These are phyloP conservation scores for Ia io DNA, from an alignment of 2,113 vertebrate species.

Conservation along the genomic window DNA sequence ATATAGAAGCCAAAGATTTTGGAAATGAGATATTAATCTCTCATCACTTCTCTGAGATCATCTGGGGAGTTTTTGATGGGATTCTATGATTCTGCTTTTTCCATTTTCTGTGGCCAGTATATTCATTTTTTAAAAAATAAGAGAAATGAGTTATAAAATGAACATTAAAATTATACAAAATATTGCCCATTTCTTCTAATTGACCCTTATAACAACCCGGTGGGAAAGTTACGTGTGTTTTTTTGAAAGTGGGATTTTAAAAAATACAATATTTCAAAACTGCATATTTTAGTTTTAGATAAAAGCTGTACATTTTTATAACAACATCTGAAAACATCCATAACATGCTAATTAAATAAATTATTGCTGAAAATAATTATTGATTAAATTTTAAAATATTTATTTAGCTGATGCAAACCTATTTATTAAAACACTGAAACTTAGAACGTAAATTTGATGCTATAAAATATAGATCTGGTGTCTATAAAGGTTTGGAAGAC, in stretches of 20 bases:
- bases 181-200: neutral
- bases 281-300: slow-evolving; percentile 4
- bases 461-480: neutral
- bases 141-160: slow-evolving; percentile 33
- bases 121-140: neutral
- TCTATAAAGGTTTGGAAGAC: neutral
- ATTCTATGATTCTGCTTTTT: neutral
- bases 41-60: neutral
- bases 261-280: slow-evolving; percentile 40
- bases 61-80: neutral
- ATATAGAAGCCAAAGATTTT: neutral
- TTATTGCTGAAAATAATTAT: slow-evolving; percentile 45
- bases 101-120: neutral
- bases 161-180: slow-evolving; percentile 34
- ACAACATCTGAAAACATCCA: neutral
- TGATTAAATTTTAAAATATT: neutral
- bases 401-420: neutral
- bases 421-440: slow-evolving; percentile 12
- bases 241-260: neutral
- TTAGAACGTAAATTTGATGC: neutral
- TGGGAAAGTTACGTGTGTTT: slow-evolving; percentile 1
- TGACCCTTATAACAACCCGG: neutral
- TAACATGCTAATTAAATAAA: slow-evolving; percentile 47
- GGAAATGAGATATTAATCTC: neutral
- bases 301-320: neutral